These are phyloP conservation scores for Aethina tumida DNA, from an alignment of 1,140 invertebrate species.

Conservation along the genomic window DNA sequence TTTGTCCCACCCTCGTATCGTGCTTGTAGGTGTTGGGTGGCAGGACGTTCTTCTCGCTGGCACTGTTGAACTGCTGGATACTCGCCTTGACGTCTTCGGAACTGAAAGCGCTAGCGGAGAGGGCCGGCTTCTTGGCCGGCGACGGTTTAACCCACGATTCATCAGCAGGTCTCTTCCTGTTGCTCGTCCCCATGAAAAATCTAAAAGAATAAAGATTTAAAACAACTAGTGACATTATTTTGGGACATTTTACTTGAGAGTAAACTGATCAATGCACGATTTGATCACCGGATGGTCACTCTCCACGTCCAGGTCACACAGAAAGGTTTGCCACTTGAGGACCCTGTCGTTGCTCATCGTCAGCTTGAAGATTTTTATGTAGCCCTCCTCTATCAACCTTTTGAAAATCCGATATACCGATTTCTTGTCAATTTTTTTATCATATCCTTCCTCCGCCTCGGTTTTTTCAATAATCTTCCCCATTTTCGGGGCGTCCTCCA, in stretches of 20 bases:
- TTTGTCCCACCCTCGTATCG: constrained; percentile 6
- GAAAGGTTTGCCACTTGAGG: constrained; percentile 42
- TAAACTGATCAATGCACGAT: constrained; percentile 50
- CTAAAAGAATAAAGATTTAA: too few relatives aligned
- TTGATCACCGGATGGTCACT: constrained; percentile 44
- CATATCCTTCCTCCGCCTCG: constrained; percentile 39
- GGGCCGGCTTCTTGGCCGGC: neutral
- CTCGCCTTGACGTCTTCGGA: constrained; percentile 18
- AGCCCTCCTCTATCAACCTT: constrained; percentile 45
- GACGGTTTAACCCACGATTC: neutral
- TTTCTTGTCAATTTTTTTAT: constrained; percentile 50
- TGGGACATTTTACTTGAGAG: too few relatives aligned
- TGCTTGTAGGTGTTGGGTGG: too few relatives aligned
- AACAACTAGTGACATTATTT: too few relatives aligned
- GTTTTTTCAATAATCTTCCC: constrained; percentile 44
- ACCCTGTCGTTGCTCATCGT: constrained; percentile 39
- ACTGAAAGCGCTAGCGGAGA: constrained; percentile 11
- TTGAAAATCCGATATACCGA: constrained; percentile 47
- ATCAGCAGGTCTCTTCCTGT: neutral
- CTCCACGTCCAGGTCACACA: constrained; percentile 47
- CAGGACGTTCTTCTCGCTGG: too few relatives aligned
- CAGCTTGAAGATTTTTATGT: constrained; percentile 50
- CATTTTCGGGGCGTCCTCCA: constrained; percentile 45
- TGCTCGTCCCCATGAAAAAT: constrained; percentile 1
- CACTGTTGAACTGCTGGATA: constrained; percentile 19